phyloP scores from a whole-genome alignment of 1,140 invertebrate species.

The Orius laevigatus region DNA sequence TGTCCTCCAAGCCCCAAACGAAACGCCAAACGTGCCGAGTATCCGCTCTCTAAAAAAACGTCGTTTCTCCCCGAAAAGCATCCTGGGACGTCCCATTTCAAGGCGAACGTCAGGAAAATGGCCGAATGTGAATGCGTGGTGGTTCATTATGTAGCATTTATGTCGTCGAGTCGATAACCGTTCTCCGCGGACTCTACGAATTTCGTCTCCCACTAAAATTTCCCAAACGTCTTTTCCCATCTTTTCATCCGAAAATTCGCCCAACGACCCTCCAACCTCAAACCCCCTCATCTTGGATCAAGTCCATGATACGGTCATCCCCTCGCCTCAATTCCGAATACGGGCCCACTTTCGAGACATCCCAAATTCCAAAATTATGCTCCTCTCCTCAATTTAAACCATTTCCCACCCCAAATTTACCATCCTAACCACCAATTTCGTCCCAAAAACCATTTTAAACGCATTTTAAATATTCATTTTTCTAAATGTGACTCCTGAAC shows the following conservation, averaged over 20 bases:
- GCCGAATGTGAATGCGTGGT: slow-evolving; percentile 8
- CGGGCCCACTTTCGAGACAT: background rate
- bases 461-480: background rate
- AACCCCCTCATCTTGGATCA: background rate
- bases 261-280: background rate
- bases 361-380: background rate
- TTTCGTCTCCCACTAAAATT: background rate
- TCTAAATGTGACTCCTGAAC: background rate
- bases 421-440: background rate
- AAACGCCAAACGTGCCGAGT: no score
- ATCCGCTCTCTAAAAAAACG: no score
- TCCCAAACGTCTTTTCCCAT: background rate
- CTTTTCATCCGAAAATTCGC: background rate
- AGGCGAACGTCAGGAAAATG: slow-evolving; percentile 1
- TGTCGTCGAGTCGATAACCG: slow-evolving; percentile 6
- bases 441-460: background rate
- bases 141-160: slow-evolving; percentile 9
- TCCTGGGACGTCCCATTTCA: no score
- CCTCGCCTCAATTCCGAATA: background rate
- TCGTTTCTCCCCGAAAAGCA: no score
- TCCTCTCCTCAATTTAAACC: background rate
- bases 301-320: no score
- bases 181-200: background rate
- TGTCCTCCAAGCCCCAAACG: no score
- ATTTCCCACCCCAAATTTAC: background rate